Conservation (phyloP, 2,113 vertebrate species). For the Bettongia penicillata region DNA sequence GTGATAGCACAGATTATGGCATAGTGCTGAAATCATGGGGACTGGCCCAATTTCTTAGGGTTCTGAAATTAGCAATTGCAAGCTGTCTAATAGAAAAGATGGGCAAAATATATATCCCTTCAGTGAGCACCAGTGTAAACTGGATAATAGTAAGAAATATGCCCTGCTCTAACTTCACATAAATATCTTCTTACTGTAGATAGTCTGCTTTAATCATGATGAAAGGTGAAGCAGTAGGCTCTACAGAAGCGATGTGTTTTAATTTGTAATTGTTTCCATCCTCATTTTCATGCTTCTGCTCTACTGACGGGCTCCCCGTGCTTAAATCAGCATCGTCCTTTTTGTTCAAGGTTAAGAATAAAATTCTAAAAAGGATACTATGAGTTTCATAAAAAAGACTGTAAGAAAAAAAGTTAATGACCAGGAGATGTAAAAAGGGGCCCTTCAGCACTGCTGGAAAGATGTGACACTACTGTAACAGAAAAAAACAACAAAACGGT, state of each 20-base stretch:
- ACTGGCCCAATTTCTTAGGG: constrained; percentile 2
- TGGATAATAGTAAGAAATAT: constrained; percentile 61
- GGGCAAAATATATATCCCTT: constrained; percentile 66
- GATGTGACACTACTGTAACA: neutral
- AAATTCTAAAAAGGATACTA: neutral
- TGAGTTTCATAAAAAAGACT: neutral
- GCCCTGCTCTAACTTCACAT: neutral
- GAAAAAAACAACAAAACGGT: neutral
- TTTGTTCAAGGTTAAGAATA: constrained; percentile 61
- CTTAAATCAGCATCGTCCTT: constrained; percentile 67
- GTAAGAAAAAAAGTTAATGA: neutral
- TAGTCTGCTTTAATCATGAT: constrained; percentile 44
- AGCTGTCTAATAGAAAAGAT: constrained; percentile 52
- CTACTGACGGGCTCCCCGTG: constrained; percentile 58
- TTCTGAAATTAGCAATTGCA: constrained; percentile 60
- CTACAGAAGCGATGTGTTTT: constrained; percentile 44
- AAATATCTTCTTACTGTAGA: constrained; percentile 31
- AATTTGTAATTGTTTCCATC: constrained; percentile 66
- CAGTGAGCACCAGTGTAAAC: constrained; percentile 46
- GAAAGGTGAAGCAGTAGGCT: neutral
- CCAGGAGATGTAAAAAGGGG: neutral
- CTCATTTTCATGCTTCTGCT: constrained; percentile 47
- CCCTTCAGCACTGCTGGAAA: neutral
- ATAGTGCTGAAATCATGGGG: constrained; percentile 8
- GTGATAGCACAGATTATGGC: constrained; percentile 43